These are phyloP conservation scores for Drosophila setosimentum DNA, from an alignment of 2,888 invertebrate species.

Conservation along the genomic window DNA sequence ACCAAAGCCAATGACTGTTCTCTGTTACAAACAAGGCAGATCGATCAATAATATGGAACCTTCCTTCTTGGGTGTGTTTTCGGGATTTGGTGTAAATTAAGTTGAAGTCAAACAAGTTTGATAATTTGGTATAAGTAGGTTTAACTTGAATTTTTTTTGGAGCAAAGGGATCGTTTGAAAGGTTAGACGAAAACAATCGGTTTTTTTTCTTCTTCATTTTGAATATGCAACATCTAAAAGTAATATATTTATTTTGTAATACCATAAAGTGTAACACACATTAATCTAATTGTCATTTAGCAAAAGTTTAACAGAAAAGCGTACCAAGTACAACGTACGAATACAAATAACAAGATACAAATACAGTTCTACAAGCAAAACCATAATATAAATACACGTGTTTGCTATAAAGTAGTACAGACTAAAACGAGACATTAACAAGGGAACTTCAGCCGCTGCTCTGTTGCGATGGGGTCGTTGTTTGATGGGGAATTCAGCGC, in stretches of 20 bases:
- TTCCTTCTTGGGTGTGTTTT: not conserved
- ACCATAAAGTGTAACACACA: slow-evolving; percentile 68
- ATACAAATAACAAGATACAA: slow-evolving; percentile 41
- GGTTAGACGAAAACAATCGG: not conserved
- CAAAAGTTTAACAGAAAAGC: slow-evolving; percentile 67
- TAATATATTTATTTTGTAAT: slow-evolving; percentile 71
- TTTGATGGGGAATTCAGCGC: slow-evolving; percentile 15
- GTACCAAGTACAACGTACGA: slow-evolving; percentile 42
- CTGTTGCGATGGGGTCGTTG: slow-evolving; percentile 10
- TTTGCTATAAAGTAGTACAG: slow-evolving; percentile 55
- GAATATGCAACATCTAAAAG: slow-evolving; percentile 68
- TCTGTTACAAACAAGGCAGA: not conserved
- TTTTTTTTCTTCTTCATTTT: slow-evolving; percentile 18
- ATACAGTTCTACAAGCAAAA: slow-evolving; percentile 37
- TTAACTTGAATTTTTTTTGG: not conserved
- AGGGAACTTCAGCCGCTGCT: slow-evolving; percentile 39
- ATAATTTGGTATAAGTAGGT: not conserved
- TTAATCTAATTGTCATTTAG: slow-evolving; percentile 78
- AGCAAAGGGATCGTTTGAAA: not conserved
- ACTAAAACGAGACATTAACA: slow-evolving; percentile 73
- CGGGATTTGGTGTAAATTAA: not conserved
- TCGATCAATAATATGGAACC: not conserved
- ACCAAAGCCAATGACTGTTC: not conserved
- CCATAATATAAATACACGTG: slow-evolving; percentile 51
- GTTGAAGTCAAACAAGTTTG: not conserved